phyloP scores from a whole-genome alignment of 1,140 invertebrate genomes.

The Cherax destructor region DNA sequence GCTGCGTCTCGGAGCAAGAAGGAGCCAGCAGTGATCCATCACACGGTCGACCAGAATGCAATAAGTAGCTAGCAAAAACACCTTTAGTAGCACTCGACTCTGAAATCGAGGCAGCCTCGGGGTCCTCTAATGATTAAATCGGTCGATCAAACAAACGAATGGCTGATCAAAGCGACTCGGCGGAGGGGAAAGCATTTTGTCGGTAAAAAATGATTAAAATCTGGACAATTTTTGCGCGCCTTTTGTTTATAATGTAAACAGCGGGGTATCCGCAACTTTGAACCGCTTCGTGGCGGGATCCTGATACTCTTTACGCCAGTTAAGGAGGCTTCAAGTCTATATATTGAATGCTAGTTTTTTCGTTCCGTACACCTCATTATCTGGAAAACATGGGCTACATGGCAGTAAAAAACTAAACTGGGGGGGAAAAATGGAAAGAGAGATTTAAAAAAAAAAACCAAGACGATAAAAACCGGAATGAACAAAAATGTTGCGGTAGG shows the following conservation, averaged over 20 bases:
- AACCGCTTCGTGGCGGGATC: constrained; percentile 36
- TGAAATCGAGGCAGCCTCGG: neutral
- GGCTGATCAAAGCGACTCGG: constrained; percentile 60
- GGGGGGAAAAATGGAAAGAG: too few species aligned
- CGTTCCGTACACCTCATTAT: constrained; percentile 57
- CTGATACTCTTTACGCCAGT: constrained; percentile 61
- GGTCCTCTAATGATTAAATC: constrained; percentile 64
- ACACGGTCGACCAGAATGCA: neutral
- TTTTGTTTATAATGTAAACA: constrained; percentile 52
- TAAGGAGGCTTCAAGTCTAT: constrained; percentile 66
- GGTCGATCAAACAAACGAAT: constrained; percentile 63
- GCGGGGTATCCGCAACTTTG: constrained; percentile 55
- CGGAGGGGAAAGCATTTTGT: constrained; percentile 62
- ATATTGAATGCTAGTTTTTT: constrained; percentile 64
- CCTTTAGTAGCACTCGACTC: neutral
- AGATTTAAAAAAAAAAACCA: too few species aligned
- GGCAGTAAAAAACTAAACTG: neutral
- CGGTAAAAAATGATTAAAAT: constrained; percentile 61
- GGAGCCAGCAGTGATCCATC: neutral
- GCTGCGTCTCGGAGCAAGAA: neutral
- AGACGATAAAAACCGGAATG: too few species aligned
- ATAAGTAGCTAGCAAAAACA: neutral
- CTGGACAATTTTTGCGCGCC: constrained; percentile 55
- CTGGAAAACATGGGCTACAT: constrained; percentile 1
- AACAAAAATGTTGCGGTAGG: neutral